Evolutionary conservation across 2,797 vertebrate species (phyloP), one percentile per base, ranked within the genome.

Genomic region (Lerista edwardsae): DNA sequence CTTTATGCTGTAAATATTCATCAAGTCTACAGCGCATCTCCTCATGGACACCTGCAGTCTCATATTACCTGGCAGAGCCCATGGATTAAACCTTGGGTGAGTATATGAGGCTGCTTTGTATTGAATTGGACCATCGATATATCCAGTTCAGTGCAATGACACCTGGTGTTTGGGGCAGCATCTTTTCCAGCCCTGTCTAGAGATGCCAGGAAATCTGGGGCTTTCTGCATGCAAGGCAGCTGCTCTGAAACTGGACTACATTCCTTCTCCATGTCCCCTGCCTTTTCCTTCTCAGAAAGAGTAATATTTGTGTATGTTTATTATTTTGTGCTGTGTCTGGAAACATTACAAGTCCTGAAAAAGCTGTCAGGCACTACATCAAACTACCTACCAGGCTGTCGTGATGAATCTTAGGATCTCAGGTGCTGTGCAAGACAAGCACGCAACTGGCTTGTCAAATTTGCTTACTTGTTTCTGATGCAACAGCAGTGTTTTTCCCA

Each of bases 371-470:
- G 57, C 47, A 72, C 25, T 65, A 72, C 36, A 75, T 65, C 67
- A 84, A n/a, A 51, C 8, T 39, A 80, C 71, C 27, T n/a, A 77
- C 31, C 81, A 44, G 57, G 31, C 80, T 84, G 41, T 69, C 76
- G 47, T 72, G 85, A 29, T 67, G 25, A n/a, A 84, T 74, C 29
- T 82, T 27, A 34, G 39, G 76, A 83, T 36, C 11, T 74, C 65
- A 77, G 41, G 31, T 84, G 75, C 41, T 84, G 41, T 31, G 27
- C 41, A 72, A n/a, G 86, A 29, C 64, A 76, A 75, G 78, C 25
- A 74, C n/a, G 36, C 77, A 73, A 57, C 6, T 1, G 3, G 36
- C 44, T 79, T 90, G 88, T 85, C 80, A 85, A 88, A 87, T 82
- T 79, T 67, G 14, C 80, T 84, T 84, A n/a, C 51, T 62, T 11